These are phyloP conservation scores for Linurgus olivaceus DNA, from an alignment of 2,797 vertebrate genomes.

Conservation along the genomic window DNA sequence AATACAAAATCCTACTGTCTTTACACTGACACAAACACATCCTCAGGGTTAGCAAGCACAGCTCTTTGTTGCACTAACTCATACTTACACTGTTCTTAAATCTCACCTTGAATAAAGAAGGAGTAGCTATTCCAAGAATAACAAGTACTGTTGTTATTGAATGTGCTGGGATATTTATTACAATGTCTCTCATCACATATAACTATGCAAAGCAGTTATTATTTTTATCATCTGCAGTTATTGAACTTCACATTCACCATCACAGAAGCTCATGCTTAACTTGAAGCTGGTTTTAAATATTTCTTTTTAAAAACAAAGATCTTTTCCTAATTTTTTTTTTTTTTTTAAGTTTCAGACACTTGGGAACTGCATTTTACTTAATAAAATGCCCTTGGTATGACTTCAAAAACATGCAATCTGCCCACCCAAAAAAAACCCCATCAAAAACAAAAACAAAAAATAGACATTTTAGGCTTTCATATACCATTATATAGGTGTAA, in stretches of 20 bases:
- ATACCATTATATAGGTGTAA: not conserved
- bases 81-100: not conserved
- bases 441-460: not conserved
- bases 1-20: not conserved
- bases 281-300: not conserved
- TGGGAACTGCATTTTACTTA: not conserved
- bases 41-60: not conserved
- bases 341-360: not conserved
- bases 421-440: not conserved
- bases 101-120: not conserved
- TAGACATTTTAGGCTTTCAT: not conserved
- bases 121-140: not conserved
- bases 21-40: not conserved
- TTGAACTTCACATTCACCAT: not conserved
- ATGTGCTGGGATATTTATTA: not conserved
- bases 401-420: not conserved
- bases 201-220: not conserved
- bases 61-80: not conserved
- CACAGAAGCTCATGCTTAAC: not conserved
- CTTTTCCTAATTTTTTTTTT: not conserved
- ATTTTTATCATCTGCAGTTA: not conserved
- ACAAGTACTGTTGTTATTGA: not conserved
- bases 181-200: not conserved
- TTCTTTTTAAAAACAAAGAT: not conserved
- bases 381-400: not conserved